phyloP scores from a whole-genome alignment of 2,797 vertebrate species.

The Danio kyathit region DNA sequence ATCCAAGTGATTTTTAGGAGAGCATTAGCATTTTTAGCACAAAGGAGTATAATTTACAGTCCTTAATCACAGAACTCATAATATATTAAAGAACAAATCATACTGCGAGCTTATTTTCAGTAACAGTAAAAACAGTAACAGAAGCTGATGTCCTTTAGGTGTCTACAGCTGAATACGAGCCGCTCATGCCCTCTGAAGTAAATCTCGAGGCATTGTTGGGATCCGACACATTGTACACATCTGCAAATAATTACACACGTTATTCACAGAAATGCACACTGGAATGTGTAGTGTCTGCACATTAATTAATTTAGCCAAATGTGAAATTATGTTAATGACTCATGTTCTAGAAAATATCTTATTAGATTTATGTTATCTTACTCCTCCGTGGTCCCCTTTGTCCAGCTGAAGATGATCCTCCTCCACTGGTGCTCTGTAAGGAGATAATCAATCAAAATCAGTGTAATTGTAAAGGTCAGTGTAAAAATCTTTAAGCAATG shows the following conservation, averaged over 20 bases:
- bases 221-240: constrained; percentile 21
- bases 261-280: neutral
- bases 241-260: constrained; percentile 31
- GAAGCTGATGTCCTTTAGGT: neutral
- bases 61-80: neutral
- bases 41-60: too few relatives aligned
- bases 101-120: neutral
- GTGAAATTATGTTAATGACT: neutral
- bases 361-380: neutral
- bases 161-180: neutral
- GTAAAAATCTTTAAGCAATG: neutral
- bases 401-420: constrained; percentile 60
- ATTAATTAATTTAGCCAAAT: neutral
- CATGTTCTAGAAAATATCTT: neutral
- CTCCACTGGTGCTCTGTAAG: constrained; percentile 65
- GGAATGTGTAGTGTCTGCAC: neutral
- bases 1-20: too few relatives aligned
- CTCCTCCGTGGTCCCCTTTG: constrained; percentile 43
- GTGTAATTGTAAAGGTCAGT: neutral
- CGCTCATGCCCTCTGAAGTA: constrained; percentile 1
- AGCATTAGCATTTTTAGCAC: too few relatives aligned
- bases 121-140: neutral
- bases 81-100: neutral
- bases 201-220: neutral
- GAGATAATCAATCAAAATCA: constrained; percentile 13